Conservation (phyloP, 2,113 vertebrate species). For the Petaurus breviceps region DNA sequence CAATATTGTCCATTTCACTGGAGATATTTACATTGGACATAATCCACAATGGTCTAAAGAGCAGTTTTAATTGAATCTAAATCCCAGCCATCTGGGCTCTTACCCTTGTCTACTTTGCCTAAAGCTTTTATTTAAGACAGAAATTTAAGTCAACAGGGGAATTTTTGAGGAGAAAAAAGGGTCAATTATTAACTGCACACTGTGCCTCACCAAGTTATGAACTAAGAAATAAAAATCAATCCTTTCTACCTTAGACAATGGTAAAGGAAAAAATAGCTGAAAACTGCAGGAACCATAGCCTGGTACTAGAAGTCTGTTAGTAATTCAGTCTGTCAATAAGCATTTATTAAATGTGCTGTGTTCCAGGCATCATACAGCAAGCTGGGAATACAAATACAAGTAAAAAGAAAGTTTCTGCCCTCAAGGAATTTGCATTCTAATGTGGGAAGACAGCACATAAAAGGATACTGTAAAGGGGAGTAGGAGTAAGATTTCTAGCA, state of each 20-base stretch:
- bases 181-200: neutral
- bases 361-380: neutral
- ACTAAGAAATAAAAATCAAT: conserved; percentile 14
- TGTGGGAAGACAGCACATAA: neutral
- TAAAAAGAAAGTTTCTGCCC: neutral
- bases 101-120: conserved; percentile 13
- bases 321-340: neutral
- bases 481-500: neutral
- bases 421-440: neutral
- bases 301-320: neutral
- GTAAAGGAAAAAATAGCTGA: conserved; percentile 7
- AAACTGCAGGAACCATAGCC: neutral
- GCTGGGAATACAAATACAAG: neutral
- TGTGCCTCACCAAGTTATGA: conserved; percentile 4
- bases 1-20: conserved; percentile 19
- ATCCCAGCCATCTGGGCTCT: neutral
- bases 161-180: conserved; percentile 14
- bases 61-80: conserved; percentile 14
- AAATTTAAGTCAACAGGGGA: conserved; percentile 24
- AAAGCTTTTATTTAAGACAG: neutral
- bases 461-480: neutral
- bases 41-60: neutral
- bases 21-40: conserved; percentile 18
- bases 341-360: neutral
- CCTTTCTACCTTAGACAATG: neutral